A percentile compares a stretch with the other conserved stretches of the same genome.
phyloP scores from a whole-genome alignment of 2,888 invertebrate species.

The Drosophila setosimentum region DNA sequence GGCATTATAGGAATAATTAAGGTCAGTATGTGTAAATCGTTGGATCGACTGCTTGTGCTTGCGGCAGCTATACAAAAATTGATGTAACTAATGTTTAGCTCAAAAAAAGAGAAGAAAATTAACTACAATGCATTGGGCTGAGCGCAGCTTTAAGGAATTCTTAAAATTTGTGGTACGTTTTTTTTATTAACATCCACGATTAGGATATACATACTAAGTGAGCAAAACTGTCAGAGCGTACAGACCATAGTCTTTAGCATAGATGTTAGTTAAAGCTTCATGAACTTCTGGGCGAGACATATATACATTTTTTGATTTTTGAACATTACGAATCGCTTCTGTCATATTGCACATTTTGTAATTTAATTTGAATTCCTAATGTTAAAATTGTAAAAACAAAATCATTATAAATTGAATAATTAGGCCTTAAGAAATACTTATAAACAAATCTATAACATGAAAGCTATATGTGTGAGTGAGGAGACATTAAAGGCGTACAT shows the following conservation, averaged over 20 bases:
- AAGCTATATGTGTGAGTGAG: slow-evolving; percentile 40
- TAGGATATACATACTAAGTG: slow-evolving; percentile 28
- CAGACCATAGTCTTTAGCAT: slow-evolving; percentile 63
- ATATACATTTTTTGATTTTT: slow-evolving; percentile 23
- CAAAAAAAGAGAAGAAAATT: slow-evolving; percentile 40
- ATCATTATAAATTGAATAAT: slow-evolving; percentile 39
- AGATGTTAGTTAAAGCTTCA: slow-evolving; percentile 66
- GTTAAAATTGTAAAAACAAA: slow-evolving; percentile 67
- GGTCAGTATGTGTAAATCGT: slow-evolving; percentile 64
- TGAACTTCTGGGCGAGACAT: slow-evolving; percentile 45
- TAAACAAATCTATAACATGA: slow-evolving; percentile 22
- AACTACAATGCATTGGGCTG: slow-evolving; percentile 46
- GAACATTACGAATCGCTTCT: slow-evolving; percentile 36
- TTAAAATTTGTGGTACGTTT: slow-evolving; percentile 33
- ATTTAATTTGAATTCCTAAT: slow-evolving; percentile 57
- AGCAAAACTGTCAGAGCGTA: slow-evolving; percentile 45
- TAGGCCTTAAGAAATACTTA: slow-evolving; percentile 37
- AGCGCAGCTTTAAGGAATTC: slow-evolving; percentile 42
- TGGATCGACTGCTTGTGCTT: slow-evolving; percentile 38
- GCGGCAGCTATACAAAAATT: slow-evolving; percentile 24
- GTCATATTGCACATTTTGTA: slow-evolving; percentile 62
- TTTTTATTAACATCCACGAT: slow-evolving; percentile 38
- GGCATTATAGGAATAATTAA: slow-evolving; percentile 57
- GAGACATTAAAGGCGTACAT: slow-evolving; percentile 30
- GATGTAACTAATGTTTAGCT: slow-evolving; percentile 65